phyloP scores from a whole-genome alignment of 1,140 invertebrate genomes.

The Aphelinus certus region DNA sequence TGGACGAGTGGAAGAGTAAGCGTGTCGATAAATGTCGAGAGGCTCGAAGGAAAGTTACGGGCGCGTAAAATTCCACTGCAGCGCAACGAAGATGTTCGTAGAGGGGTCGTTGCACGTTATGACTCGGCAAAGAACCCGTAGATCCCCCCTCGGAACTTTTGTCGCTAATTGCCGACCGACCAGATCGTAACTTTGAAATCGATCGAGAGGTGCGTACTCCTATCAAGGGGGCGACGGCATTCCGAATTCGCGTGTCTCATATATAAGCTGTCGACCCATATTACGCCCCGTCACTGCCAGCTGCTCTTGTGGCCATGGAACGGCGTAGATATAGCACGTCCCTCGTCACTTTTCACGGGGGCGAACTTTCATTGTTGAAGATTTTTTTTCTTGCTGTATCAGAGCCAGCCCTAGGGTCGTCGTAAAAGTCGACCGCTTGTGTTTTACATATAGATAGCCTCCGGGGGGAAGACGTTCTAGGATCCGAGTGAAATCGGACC shows the following conservation, averaged over 20 bases:
- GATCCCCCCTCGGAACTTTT: background rate
- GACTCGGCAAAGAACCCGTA: background rate
- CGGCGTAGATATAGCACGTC: background rate
- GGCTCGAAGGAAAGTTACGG: background rate
- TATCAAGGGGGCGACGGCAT: background rate
- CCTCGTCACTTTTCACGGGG: background rate
- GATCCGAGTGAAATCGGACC: background rate
- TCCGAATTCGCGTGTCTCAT: background rate
- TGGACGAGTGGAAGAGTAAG: constrained; percentile 8
- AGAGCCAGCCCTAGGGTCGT: no score
- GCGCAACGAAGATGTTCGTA: constrained; percentile 12
- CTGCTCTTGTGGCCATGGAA: no score
- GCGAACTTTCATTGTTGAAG: constrained; percentile 4
- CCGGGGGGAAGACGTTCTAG: background rate
- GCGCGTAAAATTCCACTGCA: constrained; percentile 6
- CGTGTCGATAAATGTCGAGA: constrained; percentile 9
- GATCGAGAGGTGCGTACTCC: background rate
- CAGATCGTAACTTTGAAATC: background rate
- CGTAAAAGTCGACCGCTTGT: background rate
- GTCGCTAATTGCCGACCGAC: background rate
- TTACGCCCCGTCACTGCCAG: background rate
- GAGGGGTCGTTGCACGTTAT: no score
- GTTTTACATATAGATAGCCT: background rate
- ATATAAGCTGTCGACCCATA: background rate
- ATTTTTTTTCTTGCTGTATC: constrained; percentile 10